A percentile compares a stretch with the other conserved stretches of the same genome.
Evolutionary conservation across 2,113 vertebrate genomes (phyloP).

Genomic region (Alouatta palliata): DNA sequence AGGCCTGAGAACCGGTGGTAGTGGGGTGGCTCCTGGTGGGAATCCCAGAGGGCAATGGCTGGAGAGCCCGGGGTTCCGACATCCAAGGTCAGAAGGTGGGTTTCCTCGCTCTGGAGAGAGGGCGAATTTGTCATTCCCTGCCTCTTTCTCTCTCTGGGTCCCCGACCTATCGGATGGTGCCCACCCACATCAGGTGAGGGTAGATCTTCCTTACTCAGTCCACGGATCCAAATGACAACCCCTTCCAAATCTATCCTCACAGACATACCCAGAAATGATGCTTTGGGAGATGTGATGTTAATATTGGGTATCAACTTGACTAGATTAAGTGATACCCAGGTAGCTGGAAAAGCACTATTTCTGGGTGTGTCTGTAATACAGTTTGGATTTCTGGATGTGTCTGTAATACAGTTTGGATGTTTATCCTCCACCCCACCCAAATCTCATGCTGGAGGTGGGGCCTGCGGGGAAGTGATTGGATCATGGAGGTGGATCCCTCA

Average conservation of each 20-base stretch:
- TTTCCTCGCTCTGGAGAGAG: not conserved
- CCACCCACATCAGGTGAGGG: not conserved
- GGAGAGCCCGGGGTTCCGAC: not conserved
- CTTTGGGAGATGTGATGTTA: not conserved
- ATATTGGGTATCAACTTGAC: not conserved
- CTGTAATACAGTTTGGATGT: too few species aligned
- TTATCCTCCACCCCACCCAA: too few species aligned
- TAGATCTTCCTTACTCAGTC: not conserved
- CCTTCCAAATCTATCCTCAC: not conserved
- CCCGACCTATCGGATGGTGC: not conserved
- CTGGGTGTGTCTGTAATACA: not conserved
- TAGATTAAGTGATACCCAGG: not conserved
- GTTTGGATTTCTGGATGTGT: not conserved
- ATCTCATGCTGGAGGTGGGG: too few species aligned
- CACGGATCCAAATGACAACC: not conserved
- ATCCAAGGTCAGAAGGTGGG: not conserved
- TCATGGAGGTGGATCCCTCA: too few species aligned
- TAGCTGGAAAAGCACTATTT: not conserved
- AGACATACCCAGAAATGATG: not conserved
- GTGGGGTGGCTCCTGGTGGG: not conserved
- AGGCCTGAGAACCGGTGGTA: not conserved
- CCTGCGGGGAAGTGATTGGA: too few species aligned
- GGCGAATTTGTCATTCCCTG: not conserved
- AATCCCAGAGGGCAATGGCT: not conserved
- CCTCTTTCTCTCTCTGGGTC: not conserved